Base-by-base conservation (phyloP, 2,888 invertebrate genomes). In the Polyploca ridens region DNA sequence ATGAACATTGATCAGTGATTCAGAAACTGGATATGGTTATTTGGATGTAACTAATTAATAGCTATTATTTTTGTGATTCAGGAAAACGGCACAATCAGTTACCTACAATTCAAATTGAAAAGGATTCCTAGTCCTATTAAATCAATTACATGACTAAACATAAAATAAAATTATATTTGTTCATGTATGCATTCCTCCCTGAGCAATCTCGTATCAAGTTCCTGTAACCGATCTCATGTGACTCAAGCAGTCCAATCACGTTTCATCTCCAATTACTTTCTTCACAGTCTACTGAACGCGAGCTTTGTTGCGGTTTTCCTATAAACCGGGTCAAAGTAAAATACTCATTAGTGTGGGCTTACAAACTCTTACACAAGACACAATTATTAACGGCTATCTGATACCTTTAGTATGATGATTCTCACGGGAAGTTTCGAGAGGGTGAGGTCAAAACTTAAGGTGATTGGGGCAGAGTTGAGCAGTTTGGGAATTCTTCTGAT, bases 231-330 rank as follows among this genome's bases (percentile, higher is more conserved):
- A 70, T 67, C 67, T 65, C 33, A 64, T 68, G 41, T 64, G 61
- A 41, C 63, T 33, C 11, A 70, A 63, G 73, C 69, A 84, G 73
- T 72, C 85, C 68, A 74, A 81, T 78, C 87, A 87, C 86, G 87
- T 85, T 74, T 79, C 76, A 76, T 79, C 81, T 83, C 82, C 84
- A 85, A 87, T 88, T 86, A 86, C 84, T 84, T 85, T 79, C 76
- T 74, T 78, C 77, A 71, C 77, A 75, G 82, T 77, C 75, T 75
- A 75, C 75, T 81, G 77, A 82, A 74, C 77, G 70, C 62, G 66
- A 69, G 76, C 78, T 82, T 81, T 81, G 76, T 77, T 74, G 75
- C 67, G 78, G 73, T 74, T 83, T 79, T 60, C 75, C 74, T 70
- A 68, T 65, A 66, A 71, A 71, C 68, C 58, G 68, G 71, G 62